These are phyloP conservation scores for Sarcoramphus papa DNA, from an alignment of 2,797 vertebrate genomes.

Conservation along the genomic window DNA sequence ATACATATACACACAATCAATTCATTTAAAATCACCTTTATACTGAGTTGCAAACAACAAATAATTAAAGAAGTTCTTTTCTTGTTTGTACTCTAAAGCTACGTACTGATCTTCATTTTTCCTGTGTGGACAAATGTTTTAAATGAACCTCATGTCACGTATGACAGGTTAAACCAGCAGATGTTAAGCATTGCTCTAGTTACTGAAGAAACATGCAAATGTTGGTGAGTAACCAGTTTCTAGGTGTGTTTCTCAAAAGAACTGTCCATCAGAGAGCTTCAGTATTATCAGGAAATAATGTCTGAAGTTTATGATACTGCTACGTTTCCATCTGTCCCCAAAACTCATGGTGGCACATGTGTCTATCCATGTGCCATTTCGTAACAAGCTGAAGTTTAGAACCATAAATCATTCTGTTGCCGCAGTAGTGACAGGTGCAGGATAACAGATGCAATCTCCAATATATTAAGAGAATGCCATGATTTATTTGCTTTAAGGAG, in stretches of 20 bases:
- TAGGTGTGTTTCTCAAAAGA: not conserved
- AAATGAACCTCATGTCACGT: not conserved
- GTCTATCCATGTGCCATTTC: conserved; percentile 31
- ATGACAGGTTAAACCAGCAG: not conserved
- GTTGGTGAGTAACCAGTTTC: not conserved
- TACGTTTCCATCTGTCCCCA: conserved; percentile 36
- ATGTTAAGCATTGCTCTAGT: not conserved
- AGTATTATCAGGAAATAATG: not conserved
- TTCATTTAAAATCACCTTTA: not conserved
- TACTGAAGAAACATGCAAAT: not conserved
- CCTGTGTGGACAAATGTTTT: not conserved
- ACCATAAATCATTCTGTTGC: conserved; percentile 55
- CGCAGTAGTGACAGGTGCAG: conserved; percentile 49
- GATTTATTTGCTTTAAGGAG: conserved; percentile 59
- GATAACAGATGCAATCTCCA: conserved; percentile 51
- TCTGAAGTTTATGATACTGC: not conserved
- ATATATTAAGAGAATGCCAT: conserved; percentile 50
- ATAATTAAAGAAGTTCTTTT: not conserved
- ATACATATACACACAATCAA: not conserved
- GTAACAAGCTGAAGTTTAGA: conserved; percentile 7
- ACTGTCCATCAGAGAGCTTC: not conserved
- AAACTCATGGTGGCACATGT: not conserved
- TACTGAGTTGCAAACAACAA: not conserved
- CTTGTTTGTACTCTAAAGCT: not conserved
- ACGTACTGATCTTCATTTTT: not conserved